Evolutionary conservation across 2,888 invertebrate species (phyloP), one percentile per base, ranked within the genome.

Genomic region (Nebria brevicollis): DNA sequence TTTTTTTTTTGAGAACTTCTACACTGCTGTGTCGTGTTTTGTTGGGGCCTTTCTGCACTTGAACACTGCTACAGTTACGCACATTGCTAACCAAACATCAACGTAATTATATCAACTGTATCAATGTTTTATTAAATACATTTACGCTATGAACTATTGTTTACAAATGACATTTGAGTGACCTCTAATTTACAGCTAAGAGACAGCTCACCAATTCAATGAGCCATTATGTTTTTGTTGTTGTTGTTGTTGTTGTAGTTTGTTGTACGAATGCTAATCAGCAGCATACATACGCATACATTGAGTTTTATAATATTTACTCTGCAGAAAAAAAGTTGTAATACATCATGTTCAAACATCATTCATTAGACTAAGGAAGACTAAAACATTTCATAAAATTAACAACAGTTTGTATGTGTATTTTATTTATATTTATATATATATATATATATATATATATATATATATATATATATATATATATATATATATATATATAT

Each of bases 71-170:
- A 66, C 75, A 64, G 75, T 80, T 68, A 75, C 20, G 70, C 20
- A 42, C 74, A 79, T 79, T 41, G 78, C 70, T 78, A 66, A 79
- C 79, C 74, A 79, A 79, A 80, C 75, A 75, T 80, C 81, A 81
- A 81, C 72, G 76, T 77, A 77, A 77, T 77, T 77, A 81, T 77
- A 76, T 81, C 81, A 81, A 81, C 81, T 81, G 81, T 81, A 81
- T 81, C 81, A 81, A 81, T 81, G 77, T 81, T 81, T 81, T 81
- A 81, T 81, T 81, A 81, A 81, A 81, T 81, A 81, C 77, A 81
- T 81, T 76, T 81, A 81, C 77, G 77, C 81, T 81, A 81, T 72
- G 77, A 81, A 72, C 76, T 81, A 81, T 81, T 66, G 81, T 81
- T 81, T 77, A 81, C 81, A 81, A 77, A 81, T 81, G 81, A 81